Evolutionary conservation across 1,140 invertebrate genomes (phyloP).

Genomic region (Lasaia peninsularis): DNA sequence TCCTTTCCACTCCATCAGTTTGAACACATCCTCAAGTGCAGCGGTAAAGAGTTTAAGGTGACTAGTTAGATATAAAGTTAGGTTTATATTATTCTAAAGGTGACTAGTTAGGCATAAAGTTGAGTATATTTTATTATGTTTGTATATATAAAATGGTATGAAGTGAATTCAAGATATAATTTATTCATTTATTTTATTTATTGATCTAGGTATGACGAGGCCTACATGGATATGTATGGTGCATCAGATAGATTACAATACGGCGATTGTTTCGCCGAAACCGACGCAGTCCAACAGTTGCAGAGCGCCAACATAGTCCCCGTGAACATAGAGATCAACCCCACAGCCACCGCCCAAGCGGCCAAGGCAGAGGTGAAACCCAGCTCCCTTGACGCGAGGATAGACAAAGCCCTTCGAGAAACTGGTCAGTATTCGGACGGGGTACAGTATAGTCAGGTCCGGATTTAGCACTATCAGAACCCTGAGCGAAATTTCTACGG

Average conservation of each 20-base stretch:
- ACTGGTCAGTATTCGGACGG: constrained; percentile 32
- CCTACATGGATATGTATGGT: constrained; percentile 64
- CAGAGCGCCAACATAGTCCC: constrained; percentile 9
- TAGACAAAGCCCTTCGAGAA: constrained; percentile 44
- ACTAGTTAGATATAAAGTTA: no score
- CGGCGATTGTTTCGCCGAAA: constrained; percentile 53
- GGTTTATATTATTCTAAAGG: no score
- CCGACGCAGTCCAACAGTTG: constrained; percentile 5
- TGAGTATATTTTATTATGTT: no score
- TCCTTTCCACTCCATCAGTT: no score
- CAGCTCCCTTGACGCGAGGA: constrained; percentile 47
- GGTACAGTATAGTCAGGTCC: neutral
- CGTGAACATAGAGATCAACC: constrained; percentile 2
- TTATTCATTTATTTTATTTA: neutral
- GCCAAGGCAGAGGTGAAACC: neutral
- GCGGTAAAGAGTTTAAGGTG: no score
- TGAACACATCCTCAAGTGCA: no score
- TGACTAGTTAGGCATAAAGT: no score
- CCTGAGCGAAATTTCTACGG: no score
- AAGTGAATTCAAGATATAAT: no score
- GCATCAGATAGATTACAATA: constrained; percentile 59
- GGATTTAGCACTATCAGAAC: no score
- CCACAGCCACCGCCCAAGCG: neutral
- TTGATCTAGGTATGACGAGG: constrained; percentile 55
- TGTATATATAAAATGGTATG: no score